Percentiles rank a stretch among this genome's conserved stretches.
Evolutionary conservation across 2,797 vertebrate species (phyloP).

Genomic region (Leuciscus waleckii): DNA sequence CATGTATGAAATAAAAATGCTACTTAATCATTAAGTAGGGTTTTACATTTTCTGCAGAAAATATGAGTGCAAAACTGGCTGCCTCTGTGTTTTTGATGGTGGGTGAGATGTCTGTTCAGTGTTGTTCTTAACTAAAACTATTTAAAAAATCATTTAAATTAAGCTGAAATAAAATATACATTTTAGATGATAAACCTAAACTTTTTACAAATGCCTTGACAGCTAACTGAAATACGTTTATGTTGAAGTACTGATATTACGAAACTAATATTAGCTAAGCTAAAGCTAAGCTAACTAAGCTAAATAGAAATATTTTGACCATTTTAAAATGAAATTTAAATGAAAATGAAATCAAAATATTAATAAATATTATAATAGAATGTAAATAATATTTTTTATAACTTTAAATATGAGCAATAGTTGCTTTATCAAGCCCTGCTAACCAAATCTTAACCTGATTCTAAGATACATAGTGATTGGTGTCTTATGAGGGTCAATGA

Average conservation of each 20-base stretch:
- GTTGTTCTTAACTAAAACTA: background rate
- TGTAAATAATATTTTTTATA: background rate
- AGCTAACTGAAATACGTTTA: background rate
- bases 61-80: background rate
- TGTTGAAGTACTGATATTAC: background rate
- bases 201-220: background rate
- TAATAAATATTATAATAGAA: background rate
- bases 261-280: background rate
- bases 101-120: background rate
- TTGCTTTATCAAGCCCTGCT: too few species aligned
- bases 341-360: background rate
- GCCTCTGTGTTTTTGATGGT: background rate
- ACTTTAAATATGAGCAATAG: too few species aligned
- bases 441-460: background rate
- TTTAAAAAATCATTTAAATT: background rate
- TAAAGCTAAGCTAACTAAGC: too few species aligned
- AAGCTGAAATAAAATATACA: background rate
- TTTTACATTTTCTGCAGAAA: conserved; percentile 1
- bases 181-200: background rate
- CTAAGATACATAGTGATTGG: background rate
- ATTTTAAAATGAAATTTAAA: background rate
- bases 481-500: background rate
- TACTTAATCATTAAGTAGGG: conserved; percentile 9
- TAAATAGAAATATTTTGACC: background rate
- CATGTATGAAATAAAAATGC: conserved; percentile 6